These are phyloP conservation scores for Tupaia chinensis DNA, from an alignment of 2,113 vertebrate species.

Conservation along the genomic window DNA sequence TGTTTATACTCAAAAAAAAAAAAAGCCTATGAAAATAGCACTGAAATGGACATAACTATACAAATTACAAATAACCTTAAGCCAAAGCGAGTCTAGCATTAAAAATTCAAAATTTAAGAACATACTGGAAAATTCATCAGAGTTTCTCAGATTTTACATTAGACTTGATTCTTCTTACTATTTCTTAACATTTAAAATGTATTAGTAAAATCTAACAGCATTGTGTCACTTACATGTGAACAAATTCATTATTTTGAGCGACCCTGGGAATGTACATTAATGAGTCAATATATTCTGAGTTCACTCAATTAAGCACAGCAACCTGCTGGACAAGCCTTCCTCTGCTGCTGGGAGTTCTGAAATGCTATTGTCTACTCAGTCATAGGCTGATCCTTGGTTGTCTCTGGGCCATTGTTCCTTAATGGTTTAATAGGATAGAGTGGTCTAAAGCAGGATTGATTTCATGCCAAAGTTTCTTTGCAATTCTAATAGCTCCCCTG, in stretches of 20 bases:
- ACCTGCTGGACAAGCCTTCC: not conserved
- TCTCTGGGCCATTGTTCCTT: not conserved
- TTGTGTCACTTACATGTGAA: not conserved
- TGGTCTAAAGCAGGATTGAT: not conserved
- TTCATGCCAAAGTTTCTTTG: not conserved
- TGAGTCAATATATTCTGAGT: not conserved
- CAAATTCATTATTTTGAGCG: not conserved
- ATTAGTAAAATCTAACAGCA: not conserved
- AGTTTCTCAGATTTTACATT: not conserved
- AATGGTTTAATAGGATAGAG: not conserved
- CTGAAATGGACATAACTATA: not conserved
- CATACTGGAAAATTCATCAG: not conserved
- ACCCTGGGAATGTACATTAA: not conserved
- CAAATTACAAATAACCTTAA: slow-evolving; percentile 18
- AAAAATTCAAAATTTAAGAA: slow-evolving; percentile 4
- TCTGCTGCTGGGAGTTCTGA: not conserved
- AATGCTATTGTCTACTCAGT: not conserved
- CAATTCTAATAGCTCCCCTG: not conserved
- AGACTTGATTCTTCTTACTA: not conserved
- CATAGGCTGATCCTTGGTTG: not conserved
- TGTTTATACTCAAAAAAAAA: too few species aligned
- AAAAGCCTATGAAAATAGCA: slow-evolving; percentile 17
- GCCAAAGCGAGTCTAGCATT: not conserved
- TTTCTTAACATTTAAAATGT: not conserved
- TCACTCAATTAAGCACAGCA: not conserved